Percentiles rank a stretch among this genome's conserved stretches.
Evolutionary conservation across 2,888 invertebrate genomes (phyloP).

Genomic region (Tuta absoluta): DNA sequence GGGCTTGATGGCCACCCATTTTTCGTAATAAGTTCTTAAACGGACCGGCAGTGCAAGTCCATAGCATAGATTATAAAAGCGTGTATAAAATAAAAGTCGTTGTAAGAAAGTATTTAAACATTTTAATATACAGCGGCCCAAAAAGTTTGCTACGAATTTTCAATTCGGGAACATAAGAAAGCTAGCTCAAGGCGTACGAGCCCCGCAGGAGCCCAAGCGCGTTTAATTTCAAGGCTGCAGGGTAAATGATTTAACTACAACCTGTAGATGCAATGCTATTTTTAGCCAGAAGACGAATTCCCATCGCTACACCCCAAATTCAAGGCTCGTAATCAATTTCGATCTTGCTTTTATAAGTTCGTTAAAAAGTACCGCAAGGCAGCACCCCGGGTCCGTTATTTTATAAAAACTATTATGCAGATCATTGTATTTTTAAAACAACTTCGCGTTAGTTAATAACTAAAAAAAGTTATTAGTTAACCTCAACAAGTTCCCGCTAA

Average conservation of each 20-base stretch:
- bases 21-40: no score
- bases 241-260: conserved; percentile 18
- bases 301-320: not conserved
- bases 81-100: no score
- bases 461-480: not conserved
- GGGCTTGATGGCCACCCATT: no score
- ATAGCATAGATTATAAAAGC: no score
- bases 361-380: not conserved
- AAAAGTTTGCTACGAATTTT: not conserved
- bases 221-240: conserved; percentile 9
- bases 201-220: not conserved
- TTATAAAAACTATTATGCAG: not conserved
- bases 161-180: not conserved
- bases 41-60: no score
- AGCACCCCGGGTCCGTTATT: not conserved
- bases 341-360: not conserved
- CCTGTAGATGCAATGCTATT: conserved; percentile 18
- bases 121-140: not conserved
- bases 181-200: conserved; percentile 14
- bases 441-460: not conserved
- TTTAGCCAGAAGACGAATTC: conserved; percentile 12
- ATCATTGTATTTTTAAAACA: not conserved
- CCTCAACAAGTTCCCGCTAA: conserved; percentile 20
- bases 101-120: not conserved
- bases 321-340: not conserved